Base-by-base conservation (phyloP, 2,888 invertebrate genomes). In the Altica lythri region DNA sequence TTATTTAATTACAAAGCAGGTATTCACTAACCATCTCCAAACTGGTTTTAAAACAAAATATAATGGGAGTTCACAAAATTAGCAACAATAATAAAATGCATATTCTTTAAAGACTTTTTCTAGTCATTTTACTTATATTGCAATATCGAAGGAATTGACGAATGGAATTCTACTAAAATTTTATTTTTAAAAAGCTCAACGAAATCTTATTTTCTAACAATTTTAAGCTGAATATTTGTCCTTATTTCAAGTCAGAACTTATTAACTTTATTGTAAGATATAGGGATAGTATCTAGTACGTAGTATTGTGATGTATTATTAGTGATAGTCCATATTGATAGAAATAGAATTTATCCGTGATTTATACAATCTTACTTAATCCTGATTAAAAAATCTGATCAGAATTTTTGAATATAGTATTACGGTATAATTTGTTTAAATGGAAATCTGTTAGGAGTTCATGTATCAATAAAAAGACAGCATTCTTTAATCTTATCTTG, bases 261-360 rank as follows among this genome's bases (percentile, higher is more conserved):
- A 55, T 59, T 53, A 58, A 32, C 53, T 64, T 61, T 63, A 61
- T 55, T 63, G 66, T 68, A 68, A 68, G 63, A 62, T 65, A 65
- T 70, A 69, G 66, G 62, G 40, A 60, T 68, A 68, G 62, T 61
- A 40, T 40, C 60, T 68, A 66, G 64, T 45, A 61, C 62, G 48
- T 68, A 64, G 69, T 68, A 63, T 67, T 68, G 68, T 69, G 66
- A 68, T 70, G 70, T 71, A 70, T 68, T 72, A 67, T 62, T 64
- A 69, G 42, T 34, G 46, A 55, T 55, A 55, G 51, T 42, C 46
- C 35, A 46, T 63, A 62, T 38, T 16, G 46, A 58, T 65, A 68
- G 55, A 64, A 40, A 62, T 60, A 16, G 9, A 34, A 9, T 4
- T 6, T 17, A 8, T 40, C 40, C 40, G 6, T 5, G 22, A 10